phyloP scores from a whole-genome alignment of 2,888 invertebrate genomes.

The Drosophila melanocephala region DNA sequence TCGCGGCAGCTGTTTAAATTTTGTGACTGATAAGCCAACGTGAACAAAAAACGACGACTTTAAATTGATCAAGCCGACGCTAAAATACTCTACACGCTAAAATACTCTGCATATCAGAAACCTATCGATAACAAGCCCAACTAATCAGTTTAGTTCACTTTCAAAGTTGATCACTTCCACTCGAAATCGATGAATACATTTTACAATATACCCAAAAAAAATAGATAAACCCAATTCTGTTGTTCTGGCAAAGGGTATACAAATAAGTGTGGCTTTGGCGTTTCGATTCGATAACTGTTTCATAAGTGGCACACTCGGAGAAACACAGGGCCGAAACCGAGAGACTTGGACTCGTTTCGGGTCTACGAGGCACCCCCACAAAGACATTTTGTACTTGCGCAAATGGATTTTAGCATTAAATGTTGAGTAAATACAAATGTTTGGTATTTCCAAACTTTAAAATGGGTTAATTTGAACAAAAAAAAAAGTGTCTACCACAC shows the following conservation, averaged over 20 bases:
- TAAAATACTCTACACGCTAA: too few relatives aligned
- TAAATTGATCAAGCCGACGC: background rate
- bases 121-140: background rate
- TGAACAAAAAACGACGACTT: background rate
- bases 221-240: too few relatives aligned
- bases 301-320: conserved; percentile 49
- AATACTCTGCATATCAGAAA: background rate
- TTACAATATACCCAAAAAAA: background rate
- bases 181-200: accelerated
- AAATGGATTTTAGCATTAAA: conserved; percentile 60
- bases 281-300: conserved; percentile 39
- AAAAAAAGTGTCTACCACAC: background rate
- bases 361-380: conserved; percentile 22
- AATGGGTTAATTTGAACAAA: conserved; percentile 57
- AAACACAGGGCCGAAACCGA: background rate
- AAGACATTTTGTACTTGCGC: conserved; percentile 65
- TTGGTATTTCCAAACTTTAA: conserved; percentile 57
- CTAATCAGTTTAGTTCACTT: background rate
- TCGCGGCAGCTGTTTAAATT: conserved; percentile 75
- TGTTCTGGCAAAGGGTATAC: conserved; percentile 4
- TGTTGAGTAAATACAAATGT: conserved; percentile 63
- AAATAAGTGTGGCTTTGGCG: conserved; percentile 28
- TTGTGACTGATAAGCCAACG: conserved; percentile 61
- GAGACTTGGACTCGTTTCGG: conserved; percentile 14
- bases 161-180: accelerated